Base-by-base conservation (phyloP, 64 coral and sea anemone species). In the Montipora efflorescens region DNA sequence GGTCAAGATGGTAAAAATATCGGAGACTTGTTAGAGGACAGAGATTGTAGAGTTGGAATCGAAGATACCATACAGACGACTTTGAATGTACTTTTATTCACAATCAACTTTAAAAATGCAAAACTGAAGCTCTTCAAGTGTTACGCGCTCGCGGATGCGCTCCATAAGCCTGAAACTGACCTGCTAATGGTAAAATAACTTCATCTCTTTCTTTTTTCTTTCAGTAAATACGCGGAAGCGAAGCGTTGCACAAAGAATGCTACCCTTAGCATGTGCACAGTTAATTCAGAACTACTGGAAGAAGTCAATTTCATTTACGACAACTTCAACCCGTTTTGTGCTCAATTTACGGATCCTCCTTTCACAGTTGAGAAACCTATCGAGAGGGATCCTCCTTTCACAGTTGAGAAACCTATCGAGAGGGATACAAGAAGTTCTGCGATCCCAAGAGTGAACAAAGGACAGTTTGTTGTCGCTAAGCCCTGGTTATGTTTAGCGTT, bases 251-350 rank as follows among this genome's bases (percentile, higher is more conserved):
- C 44, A 0, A 86, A 86, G 22, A 86, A 86, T 70, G 82, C 47
- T 4, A 71, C 82, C 0, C 82, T 72, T 10, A 1, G 1, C 8
- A 0, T 70, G 0, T 86, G 82, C n/a, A 50, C 47, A 7, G 8
- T 47, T 8, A 86, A 43, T 5, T 18, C 15, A 49, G 14, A 70
- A 21, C 64, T 49, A 7, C 15, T 10, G 1, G 82, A 86, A 21
- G 44, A 71, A 3, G 44, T 86, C 3, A 22, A 86, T 16, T 86
- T 86, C 18, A 51, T 71, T 11, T 86, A 71, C 3, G 82, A 86
- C 47, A 21, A 15, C 3, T 86, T 86, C 19, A 86, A 86, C 15
- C 82, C 66, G 2, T 86, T 86, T 48, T 86, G 82, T 14, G 10
- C n/a, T 10, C 48, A 51, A 3, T 45, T 49, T 0, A 20, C 16